Conservation (phyloP, 2,113 vertebrate species). For the Serilophus lunatus region DNA sequence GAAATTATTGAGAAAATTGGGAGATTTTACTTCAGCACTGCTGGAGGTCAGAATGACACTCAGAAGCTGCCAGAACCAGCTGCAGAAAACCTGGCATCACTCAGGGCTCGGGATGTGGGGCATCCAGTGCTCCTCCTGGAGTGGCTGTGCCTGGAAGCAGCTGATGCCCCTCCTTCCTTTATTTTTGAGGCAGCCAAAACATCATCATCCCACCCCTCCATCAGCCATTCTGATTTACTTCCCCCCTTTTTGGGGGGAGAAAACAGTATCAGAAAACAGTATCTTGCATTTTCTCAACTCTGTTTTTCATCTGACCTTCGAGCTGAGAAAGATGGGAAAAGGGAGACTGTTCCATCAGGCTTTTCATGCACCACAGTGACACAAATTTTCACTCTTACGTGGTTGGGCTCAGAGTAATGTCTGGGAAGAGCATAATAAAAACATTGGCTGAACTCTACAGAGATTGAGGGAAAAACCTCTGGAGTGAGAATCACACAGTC, state of each 20-base stretch:
- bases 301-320: not conserved
- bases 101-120: not conserved
- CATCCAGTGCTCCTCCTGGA: not conserved
- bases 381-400: not conserved
- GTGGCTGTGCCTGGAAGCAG: not conserved
- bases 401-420: not conserved
- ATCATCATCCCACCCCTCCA: not conserved
- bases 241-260: not conserved
- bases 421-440: not conserved
- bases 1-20: not conserved
- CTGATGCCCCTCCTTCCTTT: not conserved
- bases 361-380: not conserved
- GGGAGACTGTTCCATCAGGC: not conserved
- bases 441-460: not conserved
- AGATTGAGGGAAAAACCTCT: not conserved
- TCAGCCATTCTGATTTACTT: not conserved
- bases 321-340: not conserved
- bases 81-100: not conserved
- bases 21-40: not conserved
- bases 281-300: not conserved
- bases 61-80: not conserved
- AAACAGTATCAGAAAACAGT: rapidly evolving
- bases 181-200: not conserved
- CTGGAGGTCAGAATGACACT: not conserved
- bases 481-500: not conserved